A percentile compares a stretch with the other conserved stretches of the same genome.
Evolutionary conservation across 2,888 invertebrate genomes (phyloP).

Genomic region (Diaprepes abbreviatus): DNA sequence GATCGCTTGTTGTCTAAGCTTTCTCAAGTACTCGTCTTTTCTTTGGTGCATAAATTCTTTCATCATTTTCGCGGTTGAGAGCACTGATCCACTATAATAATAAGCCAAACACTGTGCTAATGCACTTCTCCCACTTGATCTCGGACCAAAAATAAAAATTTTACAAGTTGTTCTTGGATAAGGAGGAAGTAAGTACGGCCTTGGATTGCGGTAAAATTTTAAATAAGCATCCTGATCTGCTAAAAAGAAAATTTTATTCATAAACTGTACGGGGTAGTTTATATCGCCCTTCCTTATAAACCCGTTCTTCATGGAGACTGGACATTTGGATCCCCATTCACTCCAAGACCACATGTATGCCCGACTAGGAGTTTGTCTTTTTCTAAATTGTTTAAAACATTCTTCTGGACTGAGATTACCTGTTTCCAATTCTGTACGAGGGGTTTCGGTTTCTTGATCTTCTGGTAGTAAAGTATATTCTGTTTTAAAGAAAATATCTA

Average conservation of each 20-base stretch:
- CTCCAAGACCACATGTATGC: conserved; percentile 70
- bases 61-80: conserved; percentile 64
- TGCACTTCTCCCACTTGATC: conserved; percentile 73
- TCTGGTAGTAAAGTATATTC: conserved; percentile 23
- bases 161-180: conserved; percentile 74
- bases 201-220: conserved; percentile 74
- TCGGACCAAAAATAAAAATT: conserved; percentile 74
- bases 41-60: conserved; percentile 53
- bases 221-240: conserved; percentile 70
- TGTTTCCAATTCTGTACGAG: background rate
- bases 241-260: conserved; percentile 75
- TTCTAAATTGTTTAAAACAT: conserved; percentile 60
- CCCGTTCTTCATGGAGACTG: conserved; percentile 75
- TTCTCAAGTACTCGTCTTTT: conserved; percentile 62
- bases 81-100: conserved; percentile 69
- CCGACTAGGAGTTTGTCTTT: conserved; percentile 58
- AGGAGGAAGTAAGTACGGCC: conserved; percentile 72
- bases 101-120: conserved; percentile 72
- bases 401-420: conserved; percentile 56
- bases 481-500: conserved; percentile 22
- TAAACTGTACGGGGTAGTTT: conserved; percentile 72
- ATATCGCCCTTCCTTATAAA: conserved; percentile 69
- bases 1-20: conserved; percentile 61
- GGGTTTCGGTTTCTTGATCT: conserved; percentile 46
- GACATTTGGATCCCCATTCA: conserved; percentile 73